Evolutionary conservation across 2,797 vertebrate genomes (phyloP).

Genomic region (Lindbergichthys nudifrons): DNA sequence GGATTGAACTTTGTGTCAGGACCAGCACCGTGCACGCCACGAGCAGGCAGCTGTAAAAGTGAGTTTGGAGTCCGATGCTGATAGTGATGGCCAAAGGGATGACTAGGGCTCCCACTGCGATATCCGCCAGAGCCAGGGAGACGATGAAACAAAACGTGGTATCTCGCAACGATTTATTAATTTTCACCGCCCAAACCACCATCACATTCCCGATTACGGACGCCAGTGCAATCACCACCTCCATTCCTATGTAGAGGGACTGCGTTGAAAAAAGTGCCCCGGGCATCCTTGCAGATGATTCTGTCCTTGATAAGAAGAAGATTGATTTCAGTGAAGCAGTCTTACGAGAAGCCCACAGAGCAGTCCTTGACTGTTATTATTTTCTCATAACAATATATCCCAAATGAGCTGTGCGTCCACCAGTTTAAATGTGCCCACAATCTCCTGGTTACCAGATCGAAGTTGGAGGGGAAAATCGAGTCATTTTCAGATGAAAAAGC

Average conservation of each 20-base stretch:
- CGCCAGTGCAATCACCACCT: slow-evolving; percentile 92
- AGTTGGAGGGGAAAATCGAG: slow-evolving; percentile 28
- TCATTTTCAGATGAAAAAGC: background rate
- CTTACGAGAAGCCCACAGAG: background rate
- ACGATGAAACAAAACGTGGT: slow-evolving; percentile 98
- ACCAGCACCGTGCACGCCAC: slow-evolving; percentile 95
- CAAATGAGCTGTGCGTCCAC: slow-evolving; percentile 46
- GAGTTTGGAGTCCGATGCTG: slow-evolving; percentile 91
- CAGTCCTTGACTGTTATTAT: background rate
- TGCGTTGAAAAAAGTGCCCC: slow-evolving; percentile 83
- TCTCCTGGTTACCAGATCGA: background rate
- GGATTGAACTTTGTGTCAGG: slow-evolving; percentile 98
- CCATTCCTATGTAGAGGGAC: slow-evolving; percentile 92
- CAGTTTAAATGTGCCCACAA: slow-evolving; percentile 23
- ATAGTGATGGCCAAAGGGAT: slow-evolving; percentile 96
- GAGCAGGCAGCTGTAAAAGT: slow-evolving; percentile 97
- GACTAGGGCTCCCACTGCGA: slow-evolving; percentile 94
- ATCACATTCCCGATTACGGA: slow-evolving; percentile 96
- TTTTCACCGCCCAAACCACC: slow-evolving; percentile 98
- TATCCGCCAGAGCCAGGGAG: slow-evolving; percentile 95
- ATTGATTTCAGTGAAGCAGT: slow-evolving; percentile 12
- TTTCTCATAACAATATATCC: slow-evolving; percentile 23
- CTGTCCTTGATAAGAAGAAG: slow-evolving; percentile 27
- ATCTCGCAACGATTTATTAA: slow-evolving; percentile 93
- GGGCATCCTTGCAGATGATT: slow-evolving; percentile 81